These are phyloP conservation scores for Amiota communis DNA, from an alignment of 2,888 invertebrate species.

Conservation along the genomic window DNA sequence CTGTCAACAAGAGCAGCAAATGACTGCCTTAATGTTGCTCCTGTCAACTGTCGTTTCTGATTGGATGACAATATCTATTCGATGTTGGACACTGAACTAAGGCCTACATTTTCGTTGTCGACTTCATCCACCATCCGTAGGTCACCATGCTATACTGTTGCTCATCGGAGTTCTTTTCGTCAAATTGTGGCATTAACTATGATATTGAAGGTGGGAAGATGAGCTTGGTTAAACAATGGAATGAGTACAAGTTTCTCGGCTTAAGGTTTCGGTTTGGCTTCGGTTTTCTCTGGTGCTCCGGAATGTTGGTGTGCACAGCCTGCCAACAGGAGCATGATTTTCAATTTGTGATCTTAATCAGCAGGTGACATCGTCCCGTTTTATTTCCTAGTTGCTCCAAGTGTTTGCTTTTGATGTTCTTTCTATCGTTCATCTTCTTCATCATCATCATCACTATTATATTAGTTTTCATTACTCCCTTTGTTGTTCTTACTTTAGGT, in stretches of 20 bases:
- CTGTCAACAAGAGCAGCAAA: not conserved
- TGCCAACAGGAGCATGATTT: conserved; percentile 56
- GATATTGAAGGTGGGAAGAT: too few relatives aligned
- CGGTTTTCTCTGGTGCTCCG: not conserved
- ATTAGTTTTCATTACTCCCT: conserved; percentile 44
- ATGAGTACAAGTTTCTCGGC: too few relatives aligned
- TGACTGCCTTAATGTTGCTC: conserved; percentile 6
- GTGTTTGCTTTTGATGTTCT: conserved; percentile 28
- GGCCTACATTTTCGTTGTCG: not conserved
- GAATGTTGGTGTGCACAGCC: conserved; percentile 42
- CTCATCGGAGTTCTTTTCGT: too few relatives aligned
- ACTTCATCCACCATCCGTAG: not conserved
- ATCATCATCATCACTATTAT: conserved; percentile 42
- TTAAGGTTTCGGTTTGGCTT: too few relatives aligned
- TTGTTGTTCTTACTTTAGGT: not conserved
- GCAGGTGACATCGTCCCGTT: conserved; percentile 62
- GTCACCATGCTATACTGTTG: too few relatives aligned
- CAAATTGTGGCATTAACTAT: too few relatives aligned
- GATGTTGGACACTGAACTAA: not conserved
- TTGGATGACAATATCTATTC: not conserved
- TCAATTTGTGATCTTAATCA: conserved; percentile 70
- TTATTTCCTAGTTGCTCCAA: not conserved
- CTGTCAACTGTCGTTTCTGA: conserved; percentile 11
- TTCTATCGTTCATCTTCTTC: conserved; percentile 31
- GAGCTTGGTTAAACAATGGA: too few relatives aligned